phyloP scores from a whole-genome alignment of 2,888 invertebrate species.

The Napeogenes sylphis region DNA sequence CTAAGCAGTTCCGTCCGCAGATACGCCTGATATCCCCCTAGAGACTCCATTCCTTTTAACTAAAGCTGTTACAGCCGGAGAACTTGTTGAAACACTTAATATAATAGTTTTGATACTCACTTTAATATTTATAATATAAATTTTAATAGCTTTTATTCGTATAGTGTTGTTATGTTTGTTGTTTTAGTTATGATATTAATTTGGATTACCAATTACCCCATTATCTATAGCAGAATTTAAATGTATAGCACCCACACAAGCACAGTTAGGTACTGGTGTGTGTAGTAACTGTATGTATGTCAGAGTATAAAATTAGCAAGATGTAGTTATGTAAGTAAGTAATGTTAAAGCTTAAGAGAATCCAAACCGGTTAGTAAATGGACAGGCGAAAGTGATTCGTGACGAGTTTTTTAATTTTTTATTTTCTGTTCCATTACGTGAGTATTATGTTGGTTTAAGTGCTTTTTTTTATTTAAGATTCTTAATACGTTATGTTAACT shows the following conservation, averaged over 20 bases:
- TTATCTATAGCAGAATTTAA: too few relatives aligned
- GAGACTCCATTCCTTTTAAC: slow-evolving; percentile 22
- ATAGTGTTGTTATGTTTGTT: background rate
- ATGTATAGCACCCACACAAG: too few relatives aligned
- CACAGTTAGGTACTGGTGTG: background rate
- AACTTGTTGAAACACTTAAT: slow-evolving; percentile 25
- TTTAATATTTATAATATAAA: slow-evolving; percentile 3
- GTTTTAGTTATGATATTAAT: too few relatives aligned
- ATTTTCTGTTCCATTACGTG: slow-evolving; percentile 12
- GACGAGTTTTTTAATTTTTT: slow-evolving; percentile 30
- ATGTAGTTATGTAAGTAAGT: background rate
- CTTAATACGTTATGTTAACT: too few relatives aligned
- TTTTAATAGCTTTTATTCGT: background rate
- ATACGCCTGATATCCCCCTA: slow-evolving; percentile 20
- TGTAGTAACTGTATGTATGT: background rate
- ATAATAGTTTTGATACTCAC: slow-evolving; percentile 20
- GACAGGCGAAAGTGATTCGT: slow-evolving; percentile 60
- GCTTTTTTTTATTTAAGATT: background rate
- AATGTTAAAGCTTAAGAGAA: background rate
- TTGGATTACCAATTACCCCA: too few relatives aligned
- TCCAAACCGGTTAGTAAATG: slow-evolving; percentile 35
- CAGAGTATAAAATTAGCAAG: background rate
- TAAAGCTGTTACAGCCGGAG: slow-evolving; percentile 20
- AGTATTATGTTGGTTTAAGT: slow-evolving; percentile 8
- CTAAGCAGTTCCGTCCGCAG: slow-evolving; percentile 14